These are phyloP conservation scores for Drosophila buzzatii DNA, from an alignment of 2,888 invertebrate genomes.

Conservation along the genomic window DNA sequence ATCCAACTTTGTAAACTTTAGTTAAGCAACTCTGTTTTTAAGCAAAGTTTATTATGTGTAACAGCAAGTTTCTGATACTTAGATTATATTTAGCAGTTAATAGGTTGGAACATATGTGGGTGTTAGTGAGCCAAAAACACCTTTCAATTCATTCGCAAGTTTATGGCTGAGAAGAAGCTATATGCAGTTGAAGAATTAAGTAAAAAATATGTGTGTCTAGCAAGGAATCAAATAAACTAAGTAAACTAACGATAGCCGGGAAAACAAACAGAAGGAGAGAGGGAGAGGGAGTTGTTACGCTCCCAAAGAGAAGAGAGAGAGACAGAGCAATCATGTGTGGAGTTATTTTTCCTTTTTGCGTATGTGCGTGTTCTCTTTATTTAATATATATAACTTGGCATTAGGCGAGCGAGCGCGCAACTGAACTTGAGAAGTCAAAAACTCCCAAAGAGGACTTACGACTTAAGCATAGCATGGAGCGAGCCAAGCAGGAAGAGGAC, in stretches of 20 bases:
- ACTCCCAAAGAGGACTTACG: constrained; percentile 79
- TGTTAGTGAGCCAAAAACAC: constrained; percentile 38
- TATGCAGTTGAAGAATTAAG: constrained; percentile 50
- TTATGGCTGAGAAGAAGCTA: constrained; percentile 55
- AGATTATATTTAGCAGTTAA: constrained; percentile 37
- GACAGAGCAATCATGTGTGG: neutral
- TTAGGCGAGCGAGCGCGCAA: constrained; percentile 53
- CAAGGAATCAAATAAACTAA: constrained; percentile 67
- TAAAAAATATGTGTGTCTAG: constrained; percentile 54
- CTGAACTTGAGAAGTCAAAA: constrained; percentile 81
- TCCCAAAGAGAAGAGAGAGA: neutral
- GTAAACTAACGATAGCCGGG: constrained; percentile 21
- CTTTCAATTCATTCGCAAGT: constrained; percentile 79
- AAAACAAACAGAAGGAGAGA: constrained; percentile 9
- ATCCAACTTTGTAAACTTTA: neutral
- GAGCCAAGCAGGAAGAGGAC: constrained; percentile 3
- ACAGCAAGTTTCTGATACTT: constrained; percentile 5
- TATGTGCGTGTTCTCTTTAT: constrained; percentile 46
- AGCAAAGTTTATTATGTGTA: constrained; percentile 12
- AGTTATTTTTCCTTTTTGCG: constrained; percentile 22
- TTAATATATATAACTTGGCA: constrained; percentile 76
- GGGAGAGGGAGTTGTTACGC: neutral
- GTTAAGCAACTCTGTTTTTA: constrained; percentile 14
- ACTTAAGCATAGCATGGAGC: constrained; percentile 48
- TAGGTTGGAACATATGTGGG: constrained; percentile 32